phyloP scores from a whole-genome alignment of 2,797 vertebrate genomes.

The Coregonus ussuriensis region DNA sequence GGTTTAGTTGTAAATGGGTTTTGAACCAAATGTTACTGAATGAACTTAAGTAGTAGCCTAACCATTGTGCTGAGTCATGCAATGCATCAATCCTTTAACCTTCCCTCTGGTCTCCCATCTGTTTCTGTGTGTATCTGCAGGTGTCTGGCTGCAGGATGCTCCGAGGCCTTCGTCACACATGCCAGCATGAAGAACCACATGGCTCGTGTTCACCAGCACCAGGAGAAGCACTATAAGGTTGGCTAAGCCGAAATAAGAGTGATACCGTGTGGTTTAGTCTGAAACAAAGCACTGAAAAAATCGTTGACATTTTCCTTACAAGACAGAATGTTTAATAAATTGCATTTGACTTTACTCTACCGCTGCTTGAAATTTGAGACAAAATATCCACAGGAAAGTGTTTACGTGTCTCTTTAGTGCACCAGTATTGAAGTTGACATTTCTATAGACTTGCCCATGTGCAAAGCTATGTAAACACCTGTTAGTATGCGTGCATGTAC shows the following conservation, averaged over 20 bases:
- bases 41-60: not conserved
- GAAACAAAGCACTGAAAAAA: not conserved
- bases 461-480: no score
- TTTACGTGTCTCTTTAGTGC: no score
- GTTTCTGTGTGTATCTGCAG: slow-evolving; percentile 61
- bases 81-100: not conserved
- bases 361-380: no score
- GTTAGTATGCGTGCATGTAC: no score
- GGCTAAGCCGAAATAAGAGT: slow-evolving; percentile 39
- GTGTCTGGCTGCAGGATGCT: slow-evolving; percentile 80
- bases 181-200: slow-evolving; percentile 86
- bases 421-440: no score
- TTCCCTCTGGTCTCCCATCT: not conserved
- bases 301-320: no score
- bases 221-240: slow-evolving; percentile 77
- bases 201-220: slow-evolving; percentile 79
- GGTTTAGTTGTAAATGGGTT: not conserved
- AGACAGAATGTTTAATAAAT: no score
- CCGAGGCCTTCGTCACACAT: slow-evolving; percentile 78
- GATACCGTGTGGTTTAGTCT: not conserved
- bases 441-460: no score
- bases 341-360: no score
- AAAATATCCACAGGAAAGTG: no score
- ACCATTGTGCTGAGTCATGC: not conserved
- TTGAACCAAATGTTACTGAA: not conserved